These are phyloP conservation scores for Phrixothrix hirtus DNA, from an alignment of 2,888 invertebrate genomes.

Conservation along the genomic window DNA sequence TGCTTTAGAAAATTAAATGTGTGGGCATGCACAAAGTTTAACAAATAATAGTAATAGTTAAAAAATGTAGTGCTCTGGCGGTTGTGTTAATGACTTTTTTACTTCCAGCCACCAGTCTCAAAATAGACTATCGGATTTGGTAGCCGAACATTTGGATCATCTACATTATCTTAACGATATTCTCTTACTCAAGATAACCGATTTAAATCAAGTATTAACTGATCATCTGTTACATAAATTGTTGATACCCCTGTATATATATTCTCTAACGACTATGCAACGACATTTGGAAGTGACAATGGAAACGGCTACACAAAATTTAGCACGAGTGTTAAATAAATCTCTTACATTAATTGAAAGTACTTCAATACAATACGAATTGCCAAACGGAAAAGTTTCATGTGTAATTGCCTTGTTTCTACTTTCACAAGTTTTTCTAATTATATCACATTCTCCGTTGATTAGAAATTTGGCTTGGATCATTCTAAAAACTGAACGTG, in stretches of 20 bases:
- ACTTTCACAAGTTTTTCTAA: slow-evolving; percentile 92
- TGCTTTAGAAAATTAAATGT: no score
- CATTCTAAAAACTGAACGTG: slow-evolving; percentile 78
- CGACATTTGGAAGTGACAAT: slow-evolving; percentile 59
- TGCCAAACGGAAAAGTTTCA: slow-evolving; percentile 67
- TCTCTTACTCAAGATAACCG: slow-evolving; percentile 86
- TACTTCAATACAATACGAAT: slow-evolving; percentile 47
- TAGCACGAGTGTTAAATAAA: slow-evolving; percentile 67
- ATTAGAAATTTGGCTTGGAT: slow-evolving; percentile 90
- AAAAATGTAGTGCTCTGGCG: no score
- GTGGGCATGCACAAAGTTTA: no score
- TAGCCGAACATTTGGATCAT: slow-evolving; percentile 96
- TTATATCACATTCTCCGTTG: slow-evolving; percentile 87
- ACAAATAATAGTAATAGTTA: no score
- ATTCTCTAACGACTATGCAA: slow-evolving; percentile 69
- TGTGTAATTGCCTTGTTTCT: slow-evolving; percentile 90
- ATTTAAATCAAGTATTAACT: slow-evolving; percentile 90
- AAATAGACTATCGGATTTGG: slow-evolving; percentile 87
- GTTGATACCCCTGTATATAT: slow-evolving; percentile 90
- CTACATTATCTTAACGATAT: slow-evolving; percentile 97
- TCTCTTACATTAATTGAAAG: slow-evolving; percentile 58
- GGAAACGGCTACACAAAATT: slow-evolving; percentile 66
- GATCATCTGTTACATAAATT: slow-evolving; percentile 93
- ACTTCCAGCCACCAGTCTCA: slow-evolving; percentile 87
- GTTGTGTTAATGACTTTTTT: no score